Evolutionary conservation across 2,797 vertebrate genomes (phyloP).

Genomic region (Pipistrellus nathusii): DNA sequence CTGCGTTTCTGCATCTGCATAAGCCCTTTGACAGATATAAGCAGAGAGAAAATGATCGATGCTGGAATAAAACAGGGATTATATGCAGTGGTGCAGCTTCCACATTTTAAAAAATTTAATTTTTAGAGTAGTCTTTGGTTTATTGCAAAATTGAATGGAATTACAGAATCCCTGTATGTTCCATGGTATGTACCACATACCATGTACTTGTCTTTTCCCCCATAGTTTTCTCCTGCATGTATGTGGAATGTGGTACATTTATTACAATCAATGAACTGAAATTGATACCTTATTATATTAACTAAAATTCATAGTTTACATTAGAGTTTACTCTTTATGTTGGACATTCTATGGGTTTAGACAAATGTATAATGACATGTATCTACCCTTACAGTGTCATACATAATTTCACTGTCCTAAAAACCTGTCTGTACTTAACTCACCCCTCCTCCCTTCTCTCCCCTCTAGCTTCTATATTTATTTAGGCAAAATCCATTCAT

Average conservation of each 20-base stretch:
- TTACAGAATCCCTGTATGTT: not conserved
- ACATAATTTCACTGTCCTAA: not conserved
- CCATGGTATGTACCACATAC: not conserved
- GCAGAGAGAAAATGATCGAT: not conserved
- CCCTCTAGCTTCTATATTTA: not conserved
- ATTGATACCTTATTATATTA: not conserved
- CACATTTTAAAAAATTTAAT: not conserved
- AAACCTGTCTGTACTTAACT: not conserved
- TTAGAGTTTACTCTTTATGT: not conserved
- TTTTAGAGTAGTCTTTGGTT: not conserved
- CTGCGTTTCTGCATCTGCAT: constrained; percentile 21
- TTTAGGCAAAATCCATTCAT: not conserved
- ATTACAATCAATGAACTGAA: not conserved
- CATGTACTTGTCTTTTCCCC: rapidly evolving
- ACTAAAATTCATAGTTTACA: not conserved
- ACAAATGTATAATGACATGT: not conserved
- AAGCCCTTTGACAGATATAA: constrained; percentile 40
- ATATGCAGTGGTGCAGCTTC: not conserved
- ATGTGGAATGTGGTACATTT: not conserved
- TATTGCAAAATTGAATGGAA: not conserved
- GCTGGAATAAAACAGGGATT: not conserved
- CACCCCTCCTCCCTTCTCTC: not conserved
- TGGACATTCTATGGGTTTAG: not conserved
- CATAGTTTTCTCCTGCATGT: not conserved
- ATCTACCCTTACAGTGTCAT: not conserved